These are phyloP conservation scores for Dipus sagitta DNA, from an alignment of 2,797 vertebrate species.

Conservation along the genomic window DNA sequence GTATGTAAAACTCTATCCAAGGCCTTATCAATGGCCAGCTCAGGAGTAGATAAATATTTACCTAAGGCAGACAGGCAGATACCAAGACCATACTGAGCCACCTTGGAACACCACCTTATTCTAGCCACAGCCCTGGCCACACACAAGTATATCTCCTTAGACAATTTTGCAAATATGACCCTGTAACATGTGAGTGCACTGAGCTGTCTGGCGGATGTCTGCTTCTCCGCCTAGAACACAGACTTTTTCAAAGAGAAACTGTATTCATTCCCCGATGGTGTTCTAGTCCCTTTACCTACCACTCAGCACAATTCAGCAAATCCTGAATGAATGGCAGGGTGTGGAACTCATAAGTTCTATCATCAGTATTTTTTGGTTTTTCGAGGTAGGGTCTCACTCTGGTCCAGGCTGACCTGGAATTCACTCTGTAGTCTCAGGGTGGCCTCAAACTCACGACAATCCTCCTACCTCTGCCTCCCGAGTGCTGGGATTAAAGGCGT, in stretches of 20 bases:
- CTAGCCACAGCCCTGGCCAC: background rate
- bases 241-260: background rate
- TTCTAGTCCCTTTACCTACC: background rate
- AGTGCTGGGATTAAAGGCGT: too few relatives aligned
- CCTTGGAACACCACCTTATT: background rate
- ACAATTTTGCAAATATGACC: background rate
- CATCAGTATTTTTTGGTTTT: too few relatives aligned
- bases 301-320: background rate
- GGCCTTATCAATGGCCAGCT: background rate
- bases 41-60: background rate
- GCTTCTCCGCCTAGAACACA: background rate
- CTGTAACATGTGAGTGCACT: background rate
- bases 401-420: too few relatives aligned
- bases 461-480: too few relatives aligned
- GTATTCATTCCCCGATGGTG: background rate
- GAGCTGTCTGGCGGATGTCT: background rate
- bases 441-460: too few relatives aligned
- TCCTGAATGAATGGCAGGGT: background rate
- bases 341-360: background rate
- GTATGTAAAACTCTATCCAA: background rate
- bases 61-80: slow-evolving; percentile 15
- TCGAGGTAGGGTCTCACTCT: too few relatives aligned
- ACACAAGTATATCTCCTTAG: too few relatives aligned
- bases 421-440: too few relatives aligned
- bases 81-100: background rate